Percentiles rank a stretch among this genome's conserved stretches.
Evolutionary conservation across 1,140 invertebrate species (phyloP).

Genomic region (Bombus terrestris): DNA sequence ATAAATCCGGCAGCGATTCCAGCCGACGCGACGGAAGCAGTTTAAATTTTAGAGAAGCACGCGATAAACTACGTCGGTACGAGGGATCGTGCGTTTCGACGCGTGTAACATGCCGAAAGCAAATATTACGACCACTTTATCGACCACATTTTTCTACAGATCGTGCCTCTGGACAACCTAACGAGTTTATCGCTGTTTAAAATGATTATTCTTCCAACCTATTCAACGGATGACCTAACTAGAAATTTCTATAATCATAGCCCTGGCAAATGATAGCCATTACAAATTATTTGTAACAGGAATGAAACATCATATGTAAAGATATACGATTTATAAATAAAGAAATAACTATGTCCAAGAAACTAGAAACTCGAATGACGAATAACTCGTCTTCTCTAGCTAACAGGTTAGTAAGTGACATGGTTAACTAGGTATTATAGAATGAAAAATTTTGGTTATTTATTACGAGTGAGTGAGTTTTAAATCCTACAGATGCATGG

Average conservation of each 20-base stretch:
- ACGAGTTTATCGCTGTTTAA: neutral
- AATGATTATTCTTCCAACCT: constrained; percentile 2
- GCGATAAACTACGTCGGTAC: constrained; percentile 30
- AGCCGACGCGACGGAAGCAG: neutral
- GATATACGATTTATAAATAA: neutral
- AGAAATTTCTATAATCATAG: neutral
- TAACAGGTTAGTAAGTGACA: neutral
- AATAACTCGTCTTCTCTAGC: neutral
- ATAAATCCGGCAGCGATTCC: constrained; percentile 34
- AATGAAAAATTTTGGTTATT: neutral
- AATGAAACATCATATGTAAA: neutral
- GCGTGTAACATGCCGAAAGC: neutral
- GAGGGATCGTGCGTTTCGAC: neutral
- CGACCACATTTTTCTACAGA: constrained; percentile 14
- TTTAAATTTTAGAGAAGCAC: constrained; percentile 41
- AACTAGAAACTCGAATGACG: neutral
- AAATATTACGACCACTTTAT: constrained; percentile 21
- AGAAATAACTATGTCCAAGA: neutral
- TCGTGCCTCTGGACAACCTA: neutral
- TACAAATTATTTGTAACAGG: no score
- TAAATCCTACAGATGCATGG: no score
- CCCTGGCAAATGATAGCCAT: no score
- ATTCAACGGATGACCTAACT: neutral
- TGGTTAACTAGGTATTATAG: neutral
- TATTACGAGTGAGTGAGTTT: neutral